These are phyloP conservation scores for Falco naumanni DNA, from an alignment of 2,797 vertebrate genomes.

Conservation along the genomic window DNA sequence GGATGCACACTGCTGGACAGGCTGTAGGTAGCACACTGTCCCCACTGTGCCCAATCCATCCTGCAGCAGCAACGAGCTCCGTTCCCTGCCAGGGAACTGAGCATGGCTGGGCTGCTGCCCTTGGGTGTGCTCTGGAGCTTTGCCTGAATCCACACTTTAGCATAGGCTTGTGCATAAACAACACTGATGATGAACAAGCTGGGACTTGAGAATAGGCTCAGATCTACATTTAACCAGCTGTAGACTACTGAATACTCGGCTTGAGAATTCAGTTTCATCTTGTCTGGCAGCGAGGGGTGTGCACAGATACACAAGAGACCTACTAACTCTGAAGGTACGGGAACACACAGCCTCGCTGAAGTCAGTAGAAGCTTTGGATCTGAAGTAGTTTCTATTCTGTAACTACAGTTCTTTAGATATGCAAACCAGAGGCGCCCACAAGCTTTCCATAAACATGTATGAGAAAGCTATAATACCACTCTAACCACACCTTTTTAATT, in stretches of 20 bases:
- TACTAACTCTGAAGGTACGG: not conserved
- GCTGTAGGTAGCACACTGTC: not conserved
- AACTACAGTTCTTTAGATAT: not conserved
- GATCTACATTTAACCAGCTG: not conserved
- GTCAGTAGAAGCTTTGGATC: not conserved
- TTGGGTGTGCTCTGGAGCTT: conserved; percentile 39
- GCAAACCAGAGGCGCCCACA: not conserved
- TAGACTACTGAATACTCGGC: not conserved
- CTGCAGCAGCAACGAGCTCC: not conserved
- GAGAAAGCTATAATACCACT: not conserved
- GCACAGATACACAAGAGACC: not conserved
- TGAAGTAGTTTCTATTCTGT: not conserved
- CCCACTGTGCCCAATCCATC: not conserved
- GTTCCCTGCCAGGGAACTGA: not conserved
- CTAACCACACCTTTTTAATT: not conserved
- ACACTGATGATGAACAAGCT: conserved; percentile 7
- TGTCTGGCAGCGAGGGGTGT: not conserved
- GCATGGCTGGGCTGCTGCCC: not conserved
- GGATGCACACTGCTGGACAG: not conserved
- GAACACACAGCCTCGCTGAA: not conserved
- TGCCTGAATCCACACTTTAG: conserved; percentile 47
- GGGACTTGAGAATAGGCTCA: conserved; percentile 14
- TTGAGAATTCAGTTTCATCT: not conserved
- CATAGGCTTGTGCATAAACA: conserved; percentile 36
- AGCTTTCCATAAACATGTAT: not conserved